A percentile compares a stretch with the other conserved stretches of the same genome.
Evolutionary conservation across 2,113 vertebrate genomes (phyloP).

Genomic region (Indicator indicator): DNA sequence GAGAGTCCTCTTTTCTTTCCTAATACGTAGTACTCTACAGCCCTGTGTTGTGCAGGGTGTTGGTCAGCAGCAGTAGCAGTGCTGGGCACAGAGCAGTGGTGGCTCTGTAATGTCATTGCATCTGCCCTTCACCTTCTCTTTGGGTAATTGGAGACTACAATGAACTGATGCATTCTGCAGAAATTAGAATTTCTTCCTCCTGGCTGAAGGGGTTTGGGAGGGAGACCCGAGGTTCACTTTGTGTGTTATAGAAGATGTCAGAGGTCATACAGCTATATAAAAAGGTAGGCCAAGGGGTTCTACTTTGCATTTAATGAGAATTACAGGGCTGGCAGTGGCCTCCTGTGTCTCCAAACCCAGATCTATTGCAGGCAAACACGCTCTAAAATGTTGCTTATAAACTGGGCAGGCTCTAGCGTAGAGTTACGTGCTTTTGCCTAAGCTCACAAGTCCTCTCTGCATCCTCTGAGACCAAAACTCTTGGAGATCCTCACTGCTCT

Average conservation of each 20-base stretch:
- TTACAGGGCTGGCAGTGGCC: background rate
- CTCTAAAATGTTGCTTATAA: background rate
- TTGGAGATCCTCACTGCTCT: background rate
- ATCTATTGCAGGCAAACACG: accelerated
- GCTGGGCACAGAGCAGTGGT: accelerated
- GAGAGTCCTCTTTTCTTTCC: background rate
- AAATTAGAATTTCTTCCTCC: background rate
- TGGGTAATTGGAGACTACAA: background rate
- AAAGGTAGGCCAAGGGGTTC: background rate
- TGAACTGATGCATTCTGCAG: background rate
- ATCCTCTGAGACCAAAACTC: background rate
- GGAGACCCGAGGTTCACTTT: background rate
- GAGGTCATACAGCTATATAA: background rate
- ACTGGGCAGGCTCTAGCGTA: background rate
- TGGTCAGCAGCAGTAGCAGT: background rate
- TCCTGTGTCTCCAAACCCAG: background rate
- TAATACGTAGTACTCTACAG: accelerated
- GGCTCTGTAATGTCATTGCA: background rate
- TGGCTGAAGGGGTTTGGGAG: background rate
- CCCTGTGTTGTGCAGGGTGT: background rate
- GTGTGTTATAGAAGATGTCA: background rate
- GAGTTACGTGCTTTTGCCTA: background rate
- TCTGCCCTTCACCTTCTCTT: background rate
- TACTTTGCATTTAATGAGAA: background rate
- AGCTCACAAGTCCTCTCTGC: background rate